These are phyloP conservation scores for Heliconius congener DNA, from an alignment of 1,140 invertebrate genomes.

Conservation along the genomic window DNA sequence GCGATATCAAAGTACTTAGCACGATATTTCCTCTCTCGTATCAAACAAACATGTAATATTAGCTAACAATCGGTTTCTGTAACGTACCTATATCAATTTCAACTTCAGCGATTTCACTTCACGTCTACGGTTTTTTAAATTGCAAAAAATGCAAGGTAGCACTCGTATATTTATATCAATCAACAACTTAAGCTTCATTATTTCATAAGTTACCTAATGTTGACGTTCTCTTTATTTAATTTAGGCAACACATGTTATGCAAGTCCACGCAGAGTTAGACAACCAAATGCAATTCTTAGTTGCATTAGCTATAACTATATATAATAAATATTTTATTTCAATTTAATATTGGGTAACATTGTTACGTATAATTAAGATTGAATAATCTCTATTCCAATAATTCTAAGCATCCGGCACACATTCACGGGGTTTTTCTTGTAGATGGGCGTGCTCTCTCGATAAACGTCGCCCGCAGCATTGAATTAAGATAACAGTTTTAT, in stretches of 20 bases:
- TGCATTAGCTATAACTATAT: neutral
- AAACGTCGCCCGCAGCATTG: slow-evolving; percentile 53
- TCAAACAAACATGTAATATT: slow-evolving; percentile 37
- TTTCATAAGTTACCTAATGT: neutral
- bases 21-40: slow-evolving; percentile 35
- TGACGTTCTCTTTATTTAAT: neutral
- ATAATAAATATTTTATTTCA: slow-evolving; percentile 1
- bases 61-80: slow-evolving; percentile 37
- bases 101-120: slow-evolving; percentile 35
- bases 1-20: slow-evolving; percentile 35
- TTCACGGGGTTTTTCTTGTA: slow-evolving; percentile 43
- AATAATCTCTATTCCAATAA: slow-evolving; percentile 35
- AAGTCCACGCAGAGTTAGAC: neutral
- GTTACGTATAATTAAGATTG: slow-evolving; percentile 34
- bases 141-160: neutral
- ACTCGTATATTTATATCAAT: neutral
- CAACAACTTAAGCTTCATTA: neutral
- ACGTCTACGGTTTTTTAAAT: slow-evolving; percentile 9
- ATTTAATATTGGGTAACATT: slow-evolving; percentile 20
- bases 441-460: slow-evolving; percentile 56
- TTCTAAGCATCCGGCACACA: slow-evolving; percentile 29
- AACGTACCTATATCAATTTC: slow-evolving; percentile 39
- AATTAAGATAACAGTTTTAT: slow-evolving; percentile 74
- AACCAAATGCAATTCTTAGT: slow-evolving; percentile 13
- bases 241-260: slow-evolving; percentile 2